A percentile compares a stretch with the other conserved stretches of the same genome.
phyloP scores from a whole-genome alignment of 53 echinoderm and acorn worm genomes.

The Echinometra lucunter region DNA sequence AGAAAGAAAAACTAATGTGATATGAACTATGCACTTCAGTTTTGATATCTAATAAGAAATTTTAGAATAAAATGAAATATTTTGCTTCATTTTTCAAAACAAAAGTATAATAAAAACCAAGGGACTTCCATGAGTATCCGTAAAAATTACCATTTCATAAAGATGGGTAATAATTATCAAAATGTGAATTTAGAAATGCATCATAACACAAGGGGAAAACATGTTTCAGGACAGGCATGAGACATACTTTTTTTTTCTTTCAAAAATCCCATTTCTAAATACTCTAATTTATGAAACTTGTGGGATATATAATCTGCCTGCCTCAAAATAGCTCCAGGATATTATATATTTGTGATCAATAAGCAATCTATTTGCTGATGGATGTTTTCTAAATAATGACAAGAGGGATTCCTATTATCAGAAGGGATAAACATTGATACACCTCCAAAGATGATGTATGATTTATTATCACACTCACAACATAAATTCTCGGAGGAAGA shows the following conservation, averaged over 20 bases:
- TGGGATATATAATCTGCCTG: not conserved
- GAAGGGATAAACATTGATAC: constrained; percentile 45
- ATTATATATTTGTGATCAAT: not conserved
- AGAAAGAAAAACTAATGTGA: no score
- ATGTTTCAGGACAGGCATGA: not conserved
- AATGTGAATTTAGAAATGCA: no score
- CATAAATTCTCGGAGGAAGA: constrained; percentile 29
- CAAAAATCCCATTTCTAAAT: not conserved
- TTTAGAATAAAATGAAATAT: no score
- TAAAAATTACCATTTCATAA: no score
- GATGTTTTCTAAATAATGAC: not conserved
- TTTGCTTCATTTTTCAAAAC: no score
- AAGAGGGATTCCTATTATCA: not conserved
- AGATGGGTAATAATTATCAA: no score
- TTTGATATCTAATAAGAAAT: no score
- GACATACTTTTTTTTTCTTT: not conserved
- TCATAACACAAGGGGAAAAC: no score
- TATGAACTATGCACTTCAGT: no score
- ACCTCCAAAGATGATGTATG: constrained; percentile 25
- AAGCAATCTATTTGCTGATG: not conserved
- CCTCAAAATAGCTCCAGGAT: not conserved
- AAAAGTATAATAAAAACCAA: no score
- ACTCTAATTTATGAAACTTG: not conserved
- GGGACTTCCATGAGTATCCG: no score
- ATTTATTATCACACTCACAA: constrained; percentile 37